A percentile compares a stretch with the other conserved stretches of the same genome.
These are phyloP conservation scores for Gorsachius goisagi DNA, from an alignment of 2,113 vertebrate species.

Conservation along the genomic window DNA sequence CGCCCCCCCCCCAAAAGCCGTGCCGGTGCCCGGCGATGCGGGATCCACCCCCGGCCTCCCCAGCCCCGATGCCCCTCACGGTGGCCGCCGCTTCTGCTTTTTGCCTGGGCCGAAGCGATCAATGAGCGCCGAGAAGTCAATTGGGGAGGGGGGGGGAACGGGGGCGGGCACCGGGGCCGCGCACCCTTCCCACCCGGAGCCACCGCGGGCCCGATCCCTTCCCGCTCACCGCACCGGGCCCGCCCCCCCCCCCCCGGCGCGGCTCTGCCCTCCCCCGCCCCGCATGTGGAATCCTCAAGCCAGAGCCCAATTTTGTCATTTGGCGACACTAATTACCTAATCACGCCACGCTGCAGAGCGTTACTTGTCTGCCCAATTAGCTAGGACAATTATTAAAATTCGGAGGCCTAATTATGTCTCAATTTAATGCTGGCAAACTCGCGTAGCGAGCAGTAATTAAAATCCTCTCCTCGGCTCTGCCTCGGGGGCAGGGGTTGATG, in stretches of 20 bases:
- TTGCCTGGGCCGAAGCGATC: too few species aligned
- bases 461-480: constrained; percentile 87
- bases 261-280: constrained; percentile 36
- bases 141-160: too few species aligned
- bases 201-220: background rate
- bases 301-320: constrained; percentile 84
- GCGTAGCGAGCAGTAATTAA: constrained; percentile 90
- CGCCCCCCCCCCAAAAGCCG: too few species aligned
- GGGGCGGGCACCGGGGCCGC: too few species aligned
- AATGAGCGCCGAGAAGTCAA: too few species aligned
- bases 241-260: background rate
- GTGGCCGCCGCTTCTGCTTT: too few species aligned
- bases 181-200: too few species aligned
- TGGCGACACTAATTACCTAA: constrained; percentile 87
- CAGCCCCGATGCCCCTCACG: too few species aligned
- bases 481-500: constrained; percentile 93
- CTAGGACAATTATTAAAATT: constrained; percentile 96
- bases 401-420: constrained; percentile 95
- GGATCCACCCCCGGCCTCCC: too few species aligned
- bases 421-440: constrained; percentile 91
- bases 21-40: too few species aligned
- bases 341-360: constrained; percentile 77
- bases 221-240: background rate
- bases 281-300: constrained; percentile 72
- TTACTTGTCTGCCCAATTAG: constrained; percentile 91